These are phyloP conservation scores for Busseola fusca DNA, from an alignment of 2,888 invertebrate genomes.

Conservation along the genomic window DNA sequence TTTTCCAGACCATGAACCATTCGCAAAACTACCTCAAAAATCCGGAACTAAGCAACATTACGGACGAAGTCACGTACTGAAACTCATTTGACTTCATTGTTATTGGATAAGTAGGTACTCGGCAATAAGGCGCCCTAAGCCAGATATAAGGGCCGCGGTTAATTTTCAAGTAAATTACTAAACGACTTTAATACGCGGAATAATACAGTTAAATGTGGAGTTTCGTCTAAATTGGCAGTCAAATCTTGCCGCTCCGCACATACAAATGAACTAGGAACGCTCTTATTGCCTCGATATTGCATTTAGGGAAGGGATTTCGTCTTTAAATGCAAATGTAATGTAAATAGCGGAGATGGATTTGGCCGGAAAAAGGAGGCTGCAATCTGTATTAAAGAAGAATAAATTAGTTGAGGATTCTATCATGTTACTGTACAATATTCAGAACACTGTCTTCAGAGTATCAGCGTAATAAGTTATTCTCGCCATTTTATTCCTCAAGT, in stretches of 20 bases:
- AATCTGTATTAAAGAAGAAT: conserved; percentile 19
- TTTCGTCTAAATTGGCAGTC: conserved; percentile 61
- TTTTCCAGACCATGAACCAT: conserved; percentile 34
- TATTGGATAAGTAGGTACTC: conserved; percentile 59
- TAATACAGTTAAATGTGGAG: conserved; percentile 55
- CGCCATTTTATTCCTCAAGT: conserved; percentile 22
- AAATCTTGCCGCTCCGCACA: conserved; percentile 55
- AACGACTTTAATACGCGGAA: conserved; percentile 59
- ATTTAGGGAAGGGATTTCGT: conserved; percentile 54
- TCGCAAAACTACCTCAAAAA: conserved; percentile 47
- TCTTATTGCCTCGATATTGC: conserved; percentile 57
- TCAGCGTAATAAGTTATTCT: conserved; percentile 8
- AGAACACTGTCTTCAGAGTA: neutral
- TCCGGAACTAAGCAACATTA: conserved; percentile 41
- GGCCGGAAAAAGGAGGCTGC: conserved; percentile 38
- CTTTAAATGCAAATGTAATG: conserved; percentile 63
- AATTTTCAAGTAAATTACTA: conserved; percentile 64
- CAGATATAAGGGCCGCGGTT: conserved; percentile 59
- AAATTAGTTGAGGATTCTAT: conserved; percentile 7
- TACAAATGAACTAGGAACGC: conserved; percentile 58
- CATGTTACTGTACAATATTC: neutral
- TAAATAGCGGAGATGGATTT: conserved; percentile 41
- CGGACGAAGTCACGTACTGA: conserved; percentile 51
- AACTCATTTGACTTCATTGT: conserved; percentile 64
- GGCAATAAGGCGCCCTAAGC: conserved; percentile 54